Base-by-base conservation (phyloP, 2,797 vertebrate genomes). In the Pseudomugil gertrudae region DNA sequence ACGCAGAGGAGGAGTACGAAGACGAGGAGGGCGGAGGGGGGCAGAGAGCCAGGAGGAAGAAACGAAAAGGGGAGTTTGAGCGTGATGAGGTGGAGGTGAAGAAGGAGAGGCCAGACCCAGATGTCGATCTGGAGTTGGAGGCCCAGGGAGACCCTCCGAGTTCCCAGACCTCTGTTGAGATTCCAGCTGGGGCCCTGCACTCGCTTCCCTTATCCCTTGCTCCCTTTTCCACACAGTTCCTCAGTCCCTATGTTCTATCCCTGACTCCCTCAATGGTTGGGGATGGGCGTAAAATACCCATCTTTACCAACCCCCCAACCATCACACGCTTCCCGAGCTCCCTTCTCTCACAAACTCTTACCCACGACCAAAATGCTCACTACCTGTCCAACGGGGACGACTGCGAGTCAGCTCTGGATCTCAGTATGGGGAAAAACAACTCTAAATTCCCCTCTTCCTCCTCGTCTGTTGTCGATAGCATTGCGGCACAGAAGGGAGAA, bases 1-100 rank as follows among this genome's bases (percentile, higher is more conserved):
- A 95, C 40, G 94, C 92, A 17, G 94, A 95, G 56, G 94, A 95
- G 2, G 93, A 94, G 51, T 91, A 94, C 5, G 94, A 94, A 38
- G 93, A 93, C 14, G 93, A 95, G n/a, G 93, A 93, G 13, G 69
- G 70, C 0, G 88, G 75, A 55, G 84, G 51, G 11, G 74, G 74
- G 65, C 90, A 87, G 48, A 84, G 77, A 52, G 78, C 86, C 9
- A 90, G 78, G 52, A 91, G 83, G 38, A 93, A 92, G 87, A 94
- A 91, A 68, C 83, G 81, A 43, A 94, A 89, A 63, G 71, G 73
- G 23, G 90, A 89, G 43, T 88, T 90, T 75, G 92, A 93, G 29
- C 82, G 73, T 0, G 90, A 93, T 29, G 92, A 94, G 64, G 65
- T 88, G 10, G 92, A 93, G 38, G 66, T 87, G 24, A 94, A 95